Base-by-base conservation (phyloP, 2,888 invertebrate species). In the Apamea epomidion region DNA sequence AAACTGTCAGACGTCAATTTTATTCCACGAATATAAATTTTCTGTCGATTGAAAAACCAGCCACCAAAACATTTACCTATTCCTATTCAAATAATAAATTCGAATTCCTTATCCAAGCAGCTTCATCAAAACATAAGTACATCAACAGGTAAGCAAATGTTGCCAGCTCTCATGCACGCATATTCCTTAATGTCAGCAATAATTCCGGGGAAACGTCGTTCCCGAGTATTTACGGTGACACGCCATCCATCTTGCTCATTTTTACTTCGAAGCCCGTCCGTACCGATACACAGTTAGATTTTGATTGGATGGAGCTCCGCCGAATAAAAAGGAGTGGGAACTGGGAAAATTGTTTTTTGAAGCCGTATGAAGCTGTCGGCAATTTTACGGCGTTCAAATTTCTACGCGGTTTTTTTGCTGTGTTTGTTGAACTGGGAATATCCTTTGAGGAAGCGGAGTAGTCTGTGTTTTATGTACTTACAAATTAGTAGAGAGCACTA, bases 241-340 rank as follows among this genome's bases (percentile, higher is more conserved):
- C 88, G 80, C 88, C 91, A 94, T 94, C 93, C 91, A 94, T 94
- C 94, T 92, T 92, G 88, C 84, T 93, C 92, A 94, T 94, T 94
- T 94, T 93, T 92, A 89, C 91, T 90, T 82, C 85, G 76, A 71
- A 83, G 81, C 81, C 78, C 85, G 87, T 79, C 84, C 87, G 86
- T 81, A 82, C 88, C 84, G 82, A 84, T 89, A 82, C 89, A 85
- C 81, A 88, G 88, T 88, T 84, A 86, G 87, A 81, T 90, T 90
- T 91, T 92, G 92, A 93, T 92, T 93, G 91, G 90, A 92, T 90
- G 90, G 86, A 89, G 88, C 84, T 85, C 73, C 73, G 54, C 58
- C 72, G 81, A 86, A 89, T 86, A 89, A 87, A 90, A 88, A 88
- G 85, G 45, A 85, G 60, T 73, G 1, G 77, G 74, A 73, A 78